These are phyloP conservation scores for Nasua narica DNA, from an alignment of 2,797 vertebrate species.

Conservation along the genomic window DNA sequence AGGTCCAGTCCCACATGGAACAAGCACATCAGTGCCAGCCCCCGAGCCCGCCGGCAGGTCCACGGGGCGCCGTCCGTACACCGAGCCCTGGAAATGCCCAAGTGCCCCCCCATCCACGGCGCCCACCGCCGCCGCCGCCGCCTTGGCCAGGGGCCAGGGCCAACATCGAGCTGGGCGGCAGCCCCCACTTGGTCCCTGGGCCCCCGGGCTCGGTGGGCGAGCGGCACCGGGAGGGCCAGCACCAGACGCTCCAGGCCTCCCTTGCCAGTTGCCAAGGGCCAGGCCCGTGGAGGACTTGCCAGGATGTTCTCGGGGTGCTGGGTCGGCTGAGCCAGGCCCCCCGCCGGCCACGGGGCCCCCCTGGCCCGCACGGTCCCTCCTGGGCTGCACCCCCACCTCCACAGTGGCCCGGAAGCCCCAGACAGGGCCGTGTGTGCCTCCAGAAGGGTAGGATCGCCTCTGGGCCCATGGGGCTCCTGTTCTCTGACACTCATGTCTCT, in stretches of 20 bases:
- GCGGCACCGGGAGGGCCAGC: background rate
- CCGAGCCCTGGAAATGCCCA: background rate
- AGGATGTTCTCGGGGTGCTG: background rate
- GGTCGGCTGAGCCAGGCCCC: background rate
- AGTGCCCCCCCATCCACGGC: accelerated
- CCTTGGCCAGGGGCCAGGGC: background rate
- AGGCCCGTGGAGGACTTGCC: background rate
- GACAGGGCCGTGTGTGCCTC: background rate
- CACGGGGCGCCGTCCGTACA: accelerated
- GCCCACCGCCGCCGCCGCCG: accelerated
- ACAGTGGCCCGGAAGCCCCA: background rate
- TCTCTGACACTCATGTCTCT: background rate
- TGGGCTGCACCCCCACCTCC: accelerated
- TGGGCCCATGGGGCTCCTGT: background rate
- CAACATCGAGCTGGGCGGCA: accelerated
- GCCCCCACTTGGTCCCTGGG: background rate
- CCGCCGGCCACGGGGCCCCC: accelerated
- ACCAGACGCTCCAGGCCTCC: accelerated
- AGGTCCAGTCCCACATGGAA: background rate
- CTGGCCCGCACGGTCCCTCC: background rate
- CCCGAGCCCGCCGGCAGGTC: background rate
- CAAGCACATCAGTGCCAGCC: accelerated
- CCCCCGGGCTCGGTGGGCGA: accelerated
- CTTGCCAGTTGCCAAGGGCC: background rate
- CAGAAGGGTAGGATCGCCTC: background rate